Evolutionary conservation across 2,888 invertebrate genomes (phyloP), one percentile per base, ranked within the genome.

Genomic region (Cataglyphis livida): DNA sequence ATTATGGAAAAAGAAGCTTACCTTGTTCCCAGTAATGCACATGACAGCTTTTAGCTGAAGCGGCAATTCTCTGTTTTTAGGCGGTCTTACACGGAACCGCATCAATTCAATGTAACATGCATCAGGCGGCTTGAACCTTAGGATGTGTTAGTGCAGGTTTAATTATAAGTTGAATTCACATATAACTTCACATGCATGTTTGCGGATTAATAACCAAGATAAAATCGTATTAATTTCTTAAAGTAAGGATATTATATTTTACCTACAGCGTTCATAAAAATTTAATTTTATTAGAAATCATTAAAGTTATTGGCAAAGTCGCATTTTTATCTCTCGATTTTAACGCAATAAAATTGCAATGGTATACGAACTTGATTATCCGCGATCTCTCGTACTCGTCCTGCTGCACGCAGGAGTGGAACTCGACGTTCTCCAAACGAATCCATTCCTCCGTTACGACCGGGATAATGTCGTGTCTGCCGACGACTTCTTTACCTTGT

Each of bases 371-470:
- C 98, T 97, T 98, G 91, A 98, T 98, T 87, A 97, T 97, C 94
- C 97, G 97, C 61, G 97, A 97, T 86, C 96, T 96, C 87, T 98
- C 97, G 94, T 98, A 99, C 91, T 98, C 98, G 85, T 98, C 97
- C 91, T 97, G 97, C 93, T 99, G 98, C 73, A 99, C 98, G 94
- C 98, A 98, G 78, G 97, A 97, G 95, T 99, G 99, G 95, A 99
- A 99, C 95, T 99, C 99, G 0, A 98, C 97, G 70, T 97, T 96
- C 95, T 99, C 99, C 78, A 99, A 96, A 59, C 98, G 97, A 93
- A 99, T 99, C 99, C 99, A 99, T 95, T 99, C 99, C 95, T 99
- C 99, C 0, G 99, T 99, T 85, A 98, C 98, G 25, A 98, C 98
- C 32, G 99, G 99, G 94, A 99, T 99, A 94, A 99, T 99, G 95